Percentiles rank a stretch among this genome's conserved stretches.
phyloP scores from a whole-genome alignment of 2,888 invertebrate species.

The Rhingia campestris region DNA sequence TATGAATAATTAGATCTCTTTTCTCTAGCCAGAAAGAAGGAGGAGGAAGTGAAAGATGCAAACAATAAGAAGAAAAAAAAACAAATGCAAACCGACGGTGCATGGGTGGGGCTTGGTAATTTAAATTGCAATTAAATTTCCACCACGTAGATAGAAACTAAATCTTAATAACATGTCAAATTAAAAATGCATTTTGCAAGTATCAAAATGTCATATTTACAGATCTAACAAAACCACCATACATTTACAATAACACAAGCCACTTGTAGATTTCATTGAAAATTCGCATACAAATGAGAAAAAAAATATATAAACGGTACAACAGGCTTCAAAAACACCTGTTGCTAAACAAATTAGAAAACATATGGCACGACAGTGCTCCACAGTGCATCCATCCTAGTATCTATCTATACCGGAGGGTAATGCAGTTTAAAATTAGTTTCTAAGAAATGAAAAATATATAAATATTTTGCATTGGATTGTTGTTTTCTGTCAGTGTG shows the following conservation, averaged over 20 bases:
- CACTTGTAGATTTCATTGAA: conserved; percentile 56
- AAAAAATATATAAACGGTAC: not conserved
- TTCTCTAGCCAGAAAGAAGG: conserved; percentile 25
- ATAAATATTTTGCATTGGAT: conserved; percentile 6
- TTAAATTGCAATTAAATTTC: conserved; percentile 32
- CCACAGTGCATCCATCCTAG: conserved; percentile 2
- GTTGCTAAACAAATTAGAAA: conserved; percentile 76
- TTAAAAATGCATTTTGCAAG: conserved; percentile 19
- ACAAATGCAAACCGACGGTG: not conserved
- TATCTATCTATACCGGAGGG: not conserved
- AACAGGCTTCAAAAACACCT: conserved; percentile 66
- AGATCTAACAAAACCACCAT: not conserved
- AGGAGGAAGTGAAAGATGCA: conserved; percentile 35
- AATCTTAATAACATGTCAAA: conserved; percentile 17
- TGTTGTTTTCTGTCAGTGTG: not conserved
- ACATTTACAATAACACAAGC: conserved; percentile 26
- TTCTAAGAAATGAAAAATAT: conserved; percentile 27
- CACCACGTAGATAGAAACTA: conserved; percentile 14
- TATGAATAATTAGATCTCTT: conserved; percentile 61
- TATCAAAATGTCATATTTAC: not conserved
- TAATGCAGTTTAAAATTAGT: conserved; percentile 33
- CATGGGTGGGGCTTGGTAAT: conserved; percentile 57
- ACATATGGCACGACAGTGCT: conserved; percentile 52
- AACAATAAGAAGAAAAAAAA: conserved; percentile 7
- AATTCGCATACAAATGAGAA: conserved; percentile 2